These are phyloP conservation scores for Embidobia sp. DNA, from an alignment of 2,888 invertebrate genomes.

Conservation along the genomic window DNA sequence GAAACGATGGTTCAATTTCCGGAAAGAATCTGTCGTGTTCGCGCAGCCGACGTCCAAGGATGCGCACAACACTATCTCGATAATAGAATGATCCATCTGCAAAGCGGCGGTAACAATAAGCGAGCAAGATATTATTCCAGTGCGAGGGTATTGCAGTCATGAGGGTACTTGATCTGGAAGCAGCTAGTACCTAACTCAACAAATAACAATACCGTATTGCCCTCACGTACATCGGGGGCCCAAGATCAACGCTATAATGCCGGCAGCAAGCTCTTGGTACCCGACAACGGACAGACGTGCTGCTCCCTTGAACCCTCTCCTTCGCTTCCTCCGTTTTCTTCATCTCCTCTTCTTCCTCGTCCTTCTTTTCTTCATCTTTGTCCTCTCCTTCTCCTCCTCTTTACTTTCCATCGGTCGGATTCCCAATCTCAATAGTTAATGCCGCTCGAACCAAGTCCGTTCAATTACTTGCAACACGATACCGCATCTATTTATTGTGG, in stretches of 20 bases:
- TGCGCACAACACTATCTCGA: conserved; percentile 67
- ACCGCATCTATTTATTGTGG: conserved; percentile 77
- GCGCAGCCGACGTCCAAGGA: conserved; percentile 8
- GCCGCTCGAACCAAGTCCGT: conserved; percentile 74
- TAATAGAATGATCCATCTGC: conserved; percentile 75
- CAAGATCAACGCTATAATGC: conserved; percentile 73
- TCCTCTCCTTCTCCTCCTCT: conserved; percentile 42
- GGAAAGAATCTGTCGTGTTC: conserved; percentile 52
- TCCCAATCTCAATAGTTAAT: conserved; percentile 75
- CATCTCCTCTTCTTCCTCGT: conserved; percentile 42
- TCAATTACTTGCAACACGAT: conserved; percentile 79
- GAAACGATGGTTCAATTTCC: conserved; percentile 48
- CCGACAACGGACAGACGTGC: conserved; percentile 68
- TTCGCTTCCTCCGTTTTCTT: conserved; percentile 34
- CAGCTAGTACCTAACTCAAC: conserved; percentile 73
- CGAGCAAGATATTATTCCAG: conserved; percentile 73
- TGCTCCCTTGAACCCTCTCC: conserved; percentile 51
- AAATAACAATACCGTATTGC: conserved; percentile 77
- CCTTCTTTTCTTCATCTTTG: conserved; percentile 42
- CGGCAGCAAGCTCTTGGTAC: conserved; percentile 57
- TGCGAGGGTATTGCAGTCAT: conserved; percentile 69
- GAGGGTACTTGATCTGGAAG: conserved; percentile 72
- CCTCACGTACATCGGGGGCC: conserved; percentile 73
- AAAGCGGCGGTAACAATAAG: conserved; percentile 72
- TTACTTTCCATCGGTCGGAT: conserved; percentile 51